Percentiles rank a stretch among this genome's conserved stretches.
Evolutionary conservation across 2,888 invertebrate species (phyloP).

Genomic region (Acanthosepion pharaonis): DNA sequence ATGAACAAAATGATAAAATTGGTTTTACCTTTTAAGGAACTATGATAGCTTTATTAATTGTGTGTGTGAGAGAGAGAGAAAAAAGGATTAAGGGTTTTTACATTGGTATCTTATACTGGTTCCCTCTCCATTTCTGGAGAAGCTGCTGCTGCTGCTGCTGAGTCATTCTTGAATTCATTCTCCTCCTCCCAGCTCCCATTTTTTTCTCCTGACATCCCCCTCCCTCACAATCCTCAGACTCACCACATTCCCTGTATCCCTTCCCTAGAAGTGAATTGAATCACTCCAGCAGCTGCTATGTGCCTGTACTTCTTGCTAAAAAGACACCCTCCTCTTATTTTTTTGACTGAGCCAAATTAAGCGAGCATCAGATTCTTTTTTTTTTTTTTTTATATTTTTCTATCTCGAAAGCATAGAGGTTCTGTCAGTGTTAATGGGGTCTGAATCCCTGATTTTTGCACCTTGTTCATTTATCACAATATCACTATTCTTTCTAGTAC

Average conservation of each 20-base stretch:
- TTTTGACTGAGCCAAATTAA: not conserved
- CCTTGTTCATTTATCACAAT: not conserved
- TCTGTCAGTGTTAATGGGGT: not conserved
- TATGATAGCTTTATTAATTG: not conserved
- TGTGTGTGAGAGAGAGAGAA: not conserved
- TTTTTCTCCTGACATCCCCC: constrained; percentile 35
- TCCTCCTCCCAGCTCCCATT: not conserved
- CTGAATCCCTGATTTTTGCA: not conserved
- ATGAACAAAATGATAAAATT: not conserved
- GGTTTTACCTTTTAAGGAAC: not conserved
- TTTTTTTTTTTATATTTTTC: not conserved
- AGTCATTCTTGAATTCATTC: not conserved
- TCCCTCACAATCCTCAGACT: not conserved
- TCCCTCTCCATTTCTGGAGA: constrained; percentile 47
- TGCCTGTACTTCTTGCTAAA: not conserved
- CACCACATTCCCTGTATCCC: constrained; percentile 36
- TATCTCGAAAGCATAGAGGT: not conserved
- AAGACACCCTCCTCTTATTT: not conserved
- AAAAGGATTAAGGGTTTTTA: not conserved
- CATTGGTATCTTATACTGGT: constrained; percentile 48
- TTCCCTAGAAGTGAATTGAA: not conserved
- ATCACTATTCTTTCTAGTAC: not conserved
- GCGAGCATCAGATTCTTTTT: not conserved
- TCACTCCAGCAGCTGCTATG: constrained; percentile 24
- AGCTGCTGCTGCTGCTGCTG: constrained; percentile 22